A percentile compares a stretch with the other conserved stretches of the same genome.
These are phyloP conservation scores for Gortyna flavago DNA, from an alignment of 2,888 invertebrate genomes.

Conservation along the genomic window DNA sequence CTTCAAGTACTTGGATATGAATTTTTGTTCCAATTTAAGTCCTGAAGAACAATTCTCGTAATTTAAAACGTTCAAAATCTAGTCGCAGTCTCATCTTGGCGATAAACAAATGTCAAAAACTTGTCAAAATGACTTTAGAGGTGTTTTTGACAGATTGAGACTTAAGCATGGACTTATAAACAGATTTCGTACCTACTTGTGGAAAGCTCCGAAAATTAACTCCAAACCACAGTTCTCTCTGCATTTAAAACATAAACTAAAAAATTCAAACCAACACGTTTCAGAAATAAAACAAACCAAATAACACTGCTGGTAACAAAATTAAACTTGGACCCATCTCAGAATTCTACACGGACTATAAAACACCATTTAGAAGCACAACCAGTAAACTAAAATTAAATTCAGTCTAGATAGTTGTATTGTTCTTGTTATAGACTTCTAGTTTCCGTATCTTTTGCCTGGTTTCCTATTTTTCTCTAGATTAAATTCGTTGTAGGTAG, in stretches of 20 bases:
- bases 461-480: slow-evolving; percentile 39
- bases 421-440: slow-evolving; percentile 30
- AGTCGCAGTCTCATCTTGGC: too few relatives aligned
- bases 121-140: too few relatives aligned
- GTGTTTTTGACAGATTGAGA: too few relatives aligned
- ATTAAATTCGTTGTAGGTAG: slow-evolving; percentile 44
- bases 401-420: slow-evolving; percentile 42
- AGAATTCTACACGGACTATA: neutral
- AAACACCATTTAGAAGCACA: slow-evolving; percentile 11
- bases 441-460: slow-evolving; percentile 33
- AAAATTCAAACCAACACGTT: neutral
- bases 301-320: neutral
- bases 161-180: too few relatives aligned
- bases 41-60: too few relatives aligned
- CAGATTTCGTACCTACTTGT: neutral
- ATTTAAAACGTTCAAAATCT: too few relatives aligned
- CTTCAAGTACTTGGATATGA: neutral
- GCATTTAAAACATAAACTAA: neutral
- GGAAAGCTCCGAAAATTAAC: neutral
- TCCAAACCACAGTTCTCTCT: neutral
- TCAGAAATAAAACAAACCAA: neutral
- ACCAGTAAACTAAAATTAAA: slow-evolving; percentile 18
- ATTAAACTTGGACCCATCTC: neutral
- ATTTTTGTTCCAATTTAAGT: neutral
- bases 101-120: too few relatives aligned